Evolutionary conservation across 92 coral and sea anemone species (phyloP).

Genomic region (Epizoanthus scotinus): DNA sequence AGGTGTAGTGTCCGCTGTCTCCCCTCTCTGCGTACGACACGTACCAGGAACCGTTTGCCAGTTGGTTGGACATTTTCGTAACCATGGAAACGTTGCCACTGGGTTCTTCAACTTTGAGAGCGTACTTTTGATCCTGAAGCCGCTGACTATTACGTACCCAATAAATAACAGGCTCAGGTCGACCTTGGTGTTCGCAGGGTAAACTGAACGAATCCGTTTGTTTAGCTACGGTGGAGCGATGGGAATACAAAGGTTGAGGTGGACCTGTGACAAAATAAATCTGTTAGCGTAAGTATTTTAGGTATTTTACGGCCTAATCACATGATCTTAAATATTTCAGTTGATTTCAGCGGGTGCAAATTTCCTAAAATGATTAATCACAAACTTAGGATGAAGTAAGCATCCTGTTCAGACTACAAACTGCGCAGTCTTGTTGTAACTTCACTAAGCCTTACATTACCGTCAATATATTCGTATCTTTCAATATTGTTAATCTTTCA

Average conservation of each 20-base stretch:
- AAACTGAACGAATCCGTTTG: not conserved
- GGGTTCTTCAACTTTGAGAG: not conserved
- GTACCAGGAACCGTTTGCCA: conserved; percentile 17
- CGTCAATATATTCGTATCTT: too few species aligned
- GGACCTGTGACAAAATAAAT: not conserved
- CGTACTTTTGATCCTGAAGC: not conserved
- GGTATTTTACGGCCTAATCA: too few species aligned
- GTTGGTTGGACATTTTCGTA: not conserved
- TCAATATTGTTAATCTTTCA: too few species aligned
- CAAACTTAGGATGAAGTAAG: too few species aligned
- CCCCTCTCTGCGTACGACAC: not conserved
- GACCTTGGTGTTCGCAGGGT: conserved; percentile 30
- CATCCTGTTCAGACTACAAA: too few species aligned
- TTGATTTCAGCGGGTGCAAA: too few species aligned
- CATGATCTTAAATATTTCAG: too few species aligned
- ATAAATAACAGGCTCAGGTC: conserved; percentile 30
- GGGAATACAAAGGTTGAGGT: conserved; percentile 14
- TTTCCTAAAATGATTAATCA: too few species aligned
- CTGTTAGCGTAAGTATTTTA: too few species aligned
- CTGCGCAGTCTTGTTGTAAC: too few species aligned
- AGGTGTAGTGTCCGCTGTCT: conserved; percentile 24
- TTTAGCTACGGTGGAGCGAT: conserved; percentile 10
- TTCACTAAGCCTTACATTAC: too few species aligned
- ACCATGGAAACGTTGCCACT: not conserved
- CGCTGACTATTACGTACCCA: conserved; percentile 29